Evolutionary conservation across 2,888 invertebrate genomes (phyloP).

Genomic region (Scaptomyza tumidula): DNA sequence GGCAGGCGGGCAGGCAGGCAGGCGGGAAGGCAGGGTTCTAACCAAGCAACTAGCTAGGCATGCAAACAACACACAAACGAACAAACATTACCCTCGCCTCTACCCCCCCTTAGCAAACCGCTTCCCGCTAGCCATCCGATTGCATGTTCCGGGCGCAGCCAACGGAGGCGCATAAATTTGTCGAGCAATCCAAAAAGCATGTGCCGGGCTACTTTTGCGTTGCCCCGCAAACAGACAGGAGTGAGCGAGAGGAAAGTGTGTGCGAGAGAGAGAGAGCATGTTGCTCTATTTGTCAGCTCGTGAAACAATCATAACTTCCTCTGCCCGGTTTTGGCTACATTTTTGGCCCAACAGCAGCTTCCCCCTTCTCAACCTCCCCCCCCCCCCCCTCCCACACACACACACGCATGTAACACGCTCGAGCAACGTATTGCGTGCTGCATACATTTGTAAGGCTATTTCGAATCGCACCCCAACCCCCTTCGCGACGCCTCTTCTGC

Average conservation of each 20-base stretch:
- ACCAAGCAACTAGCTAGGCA: background rate
- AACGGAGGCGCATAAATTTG: constrained; percentile 60
- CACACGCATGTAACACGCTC: constrained; percentile 59
- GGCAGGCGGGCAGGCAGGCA: background rate
- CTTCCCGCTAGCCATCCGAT: background rate
- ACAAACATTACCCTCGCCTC: constrained; percentile 24
- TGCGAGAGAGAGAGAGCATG: constrained; percentile 44
- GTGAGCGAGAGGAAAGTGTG: background rate
- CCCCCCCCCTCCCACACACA: background rate
- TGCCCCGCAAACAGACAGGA: constrained; percentile 6
- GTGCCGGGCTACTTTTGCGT: constrained; percentile 58
- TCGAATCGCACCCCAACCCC: constrained; percentile 37
- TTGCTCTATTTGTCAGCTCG: constrained; percentile 78
- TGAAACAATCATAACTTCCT: constrained; percentile 79
- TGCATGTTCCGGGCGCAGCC: constrained; percentile 42
- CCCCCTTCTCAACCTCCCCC: background rate
- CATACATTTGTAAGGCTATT: constrained; percentile 76
- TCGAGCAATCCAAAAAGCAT: constrained; percentile 64
- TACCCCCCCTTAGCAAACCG: background rate
- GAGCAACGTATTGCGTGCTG: constrained; percentile 68
- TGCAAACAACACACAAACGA: constrained; percentile 25
- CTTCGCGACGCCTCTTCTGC: background rate
- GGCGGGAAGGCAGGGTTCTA: background rate
- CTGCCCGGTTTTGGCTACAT: constrained; percentile 33
- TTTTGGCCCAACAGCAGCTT: constrained; percentile 31